Evolutionary conservation across 1,140 invertebrate species (phyloP), one percentile per base, ranked within the genome.

Genomic region (Calycopis cecrops): DNA sequence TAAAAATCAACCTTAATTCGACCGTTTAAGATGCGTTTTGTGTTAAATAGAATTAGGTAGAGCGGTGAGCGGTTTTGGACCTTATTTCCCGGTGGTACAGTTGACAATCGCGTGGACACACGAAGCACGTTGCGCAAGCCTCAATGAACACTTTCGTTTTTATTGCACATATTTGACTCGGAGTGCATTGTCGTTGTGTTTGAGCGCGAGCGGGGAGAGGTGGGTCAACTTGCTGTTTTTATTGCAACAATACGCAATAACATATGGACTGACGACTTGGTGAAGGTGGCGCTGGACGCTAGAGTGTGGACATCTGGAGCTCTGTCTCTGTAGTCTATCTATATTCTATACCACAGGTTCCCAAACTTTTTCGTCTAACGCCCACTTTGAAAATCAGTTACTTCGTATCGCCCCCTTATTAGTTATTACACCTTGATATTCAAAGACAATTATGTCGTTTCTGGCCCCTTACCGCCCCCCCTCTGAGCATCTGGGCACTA

Each of bases 121-220:
- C 38, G 38, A 40, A 12, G 12, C 38, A 40, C 11, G 14, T 40
- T 40, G n/a, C 38, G 40, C 40, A 44, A 44, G 40, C 14, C 14
- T n/a, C n/a, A n/a, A n/a, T n/a, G n/a, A 44, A 44, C 33, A 53
- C 57, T 58, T 58, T 58, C 57, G 16, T 52, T 53, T 44, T 44
- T 44, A 44, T 44, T 44, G 14, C 40, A 44, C 12, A 44, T 9
- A 44, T 44, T 44, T 44, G 40, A 44, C 40, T 16, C 16, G 40
- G 9, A 44, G 3, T 44, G 40, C 40, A 44, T 18, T 44, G 40
- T 44, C 40, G 40, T 44, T 44, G 2, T 12, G 40, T 44, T 16
- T 38, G 11, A 11, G 11, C 4, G 16, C 40, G 40, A 16, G 17
- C 40, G 38, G 9, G 12, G n/a, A 28, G 21, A 28, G 21, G 6